Conservation (phyloP, 2,113 vertebrate species). For the Brienomyrus brachyistius region DNA sequence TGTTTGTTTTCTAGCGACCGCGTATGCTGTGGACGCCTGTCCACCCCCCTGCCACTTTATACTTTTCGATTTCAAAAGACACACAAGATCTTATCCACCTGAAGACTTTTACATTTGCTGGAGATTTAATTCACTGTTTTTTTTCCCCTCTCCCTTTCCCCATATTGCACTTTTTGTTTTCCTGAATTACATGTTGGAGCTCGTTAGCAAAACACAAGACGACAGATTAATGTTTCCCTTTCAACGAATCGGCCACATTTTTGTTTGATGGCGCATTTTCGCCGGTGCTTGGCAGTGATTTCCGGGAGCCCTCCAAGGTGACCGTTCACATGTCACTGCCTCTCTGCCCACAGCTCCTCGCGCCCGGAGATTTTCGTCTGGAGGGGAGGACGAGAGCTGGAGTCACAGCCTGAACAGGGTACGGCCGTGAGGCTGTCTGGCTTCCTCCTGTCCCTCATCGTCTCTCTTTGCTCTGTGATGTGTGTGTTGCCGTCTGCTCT, state of each 20-base stretch:
- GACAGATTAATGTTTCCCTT: background rate
- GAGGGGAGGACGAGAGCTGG: conserved; percentile 72
- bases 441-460: background rate
- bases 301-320: background rate
- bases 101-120: background rate
- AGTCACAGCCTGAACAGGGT: conserved; percentile 75
- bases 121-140: background rate
- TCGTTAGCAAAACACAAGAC: background rate
- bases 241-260: background rate
- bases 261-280: background rate
- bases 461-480: background rate
- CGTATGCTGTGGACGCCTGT: background rate
- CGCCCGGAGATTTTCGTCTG: conserved; percentile 72
- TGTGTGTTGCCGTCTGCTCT: background rate
- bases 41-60: background rate
- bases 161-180: background rate
- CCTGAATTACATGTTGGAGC: background rate
- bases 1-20: background rate
- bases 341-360: conserved; percentile 53
- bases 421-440: conserved; percentile 19
- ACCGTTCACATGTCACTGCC: conserved; percentile 6
- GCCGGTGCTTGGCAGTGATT: conserved; percentile 13
- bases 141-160: background rate
- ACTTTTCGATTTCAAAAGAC: background rate
- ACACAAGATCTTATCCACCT: background rate